Base-by-base conservation (phyloP, 2,888 invertebrate species). In the Sylvicola cinctus region DNA sequence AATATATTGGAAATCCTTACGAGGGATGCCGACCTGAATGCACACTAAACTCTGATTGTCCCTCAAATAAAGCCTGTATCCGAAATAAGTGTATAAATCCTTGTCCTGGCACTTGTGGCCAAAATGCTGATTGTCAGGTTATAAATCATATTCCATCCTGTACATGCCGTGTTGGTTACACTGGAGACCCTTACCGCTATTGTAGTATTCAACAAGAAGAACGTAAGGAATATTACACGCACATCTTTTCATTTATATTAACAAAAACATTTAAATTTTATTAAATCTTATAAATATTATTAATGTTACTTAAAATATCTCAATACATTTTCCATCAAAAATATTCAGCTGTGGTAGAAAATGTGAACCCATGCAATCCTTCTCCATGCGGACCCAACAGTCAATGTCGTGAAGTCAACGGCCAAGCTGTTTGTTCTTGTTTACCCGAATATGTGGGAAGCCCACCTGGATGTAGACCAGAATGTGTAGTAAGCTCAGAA, bases 11-110 rank as follows among this genome's bases (percentile, higher is more conserved):
- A 29, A 80, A 81, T 55, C 84, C 85, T 12, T 81, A 80, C 44
- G 71, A 74, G 15, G 77, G 78, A 33, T 83, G 83, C 54, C 65
- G 79, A 40, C 81, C 83, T 25, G 81, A 84, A 61, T 83, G 83
- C 50, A 74, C 78, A 33, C 70, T 74, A n/a, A 81, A 79, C 51
- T 70, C 74, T 2, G 83, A 84, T 47, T 84, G 83, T 48, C 63
- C 73, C 40, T 66, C 73, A 38, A 70, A 74, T 44, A 73, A 68
- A 49, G 74, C 79, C 13, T 83, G 83, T 48, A 66, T 72, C 30
- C 75, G 74, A 48, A 76, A 77, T 46, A 73, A 74, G 61, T 81
- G 81, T 50, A 63, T 64, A 52, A 72, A 78, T 52, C 78, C 78
- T 15, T 78, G 78, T 49, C 74, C 74, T 16, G 79, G 80, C 42